These are phyloP conservation scores for Triplophysa siluroides DNA, from an alignment of 2,113 vertebrate genomes.

Conservation along the genomic window DNA sequence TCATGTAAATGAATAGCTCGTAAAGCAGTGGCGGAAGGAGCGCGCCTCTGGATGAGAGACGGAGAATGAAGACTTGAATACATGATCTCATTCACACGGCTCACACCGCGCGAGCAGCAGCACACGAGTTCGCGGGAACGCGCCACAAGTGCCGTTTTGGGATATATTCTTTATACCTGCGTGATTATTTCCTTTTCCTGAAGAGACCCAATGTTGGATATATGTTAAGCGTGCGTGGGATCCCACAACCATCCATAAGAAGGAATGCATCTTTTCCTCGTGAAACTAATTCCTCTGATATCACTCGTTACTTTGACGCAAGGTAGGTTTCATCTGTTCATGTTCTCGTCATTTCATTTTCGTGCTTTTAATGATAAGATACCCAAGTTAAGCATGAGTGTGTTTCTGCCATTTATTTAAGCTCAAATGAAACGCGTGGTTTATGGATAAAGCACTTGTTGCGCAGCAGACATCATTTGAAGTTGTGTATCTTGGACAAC, in stretches of 20 bases:
- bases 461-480: not conserved
- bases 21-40: constrained; percentile 42
- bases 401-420: not conserved
- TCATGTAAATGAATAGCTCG: constrained; percentile 39
- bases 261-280: constrained; percentile 78
- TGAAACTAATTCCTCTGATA: constrained; percentile 71
- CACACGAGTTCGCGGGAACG: constrained; percentile 47
- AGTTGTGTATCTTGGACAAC: no score
- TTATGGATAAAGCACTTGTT: constrained; percentile 16
- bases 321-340: constrained; percentile 64
- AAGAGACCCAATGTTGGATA: constrained; percentile 66
- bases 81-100: constrained; percentile 64
- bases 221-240: constrained; percentile 75
- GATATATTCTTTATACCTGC: constrained; percentile 56
- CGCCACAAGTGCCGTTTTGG: constrained; percentile 47
- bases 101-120: constrained; percentile 63
- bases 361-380: not conserved
- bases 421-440: not conserved
- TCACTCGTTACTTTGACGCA: constrained; percentile 68
- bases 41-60: constrained; percentile 64
- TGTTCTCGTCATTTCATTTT: not conserved
- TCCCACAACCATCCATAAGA: constrained; percentile 63
- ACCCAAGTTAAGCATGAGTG: not conserved
- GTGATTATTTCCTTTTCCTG: constrained; percentile 47
- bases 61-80: constrained; percentile 59